These are phyloP conservation scores for Alethe diademata DNA, from an alignment of 2,113 vertebrate genomes.

Conservation along the genomic window DNA sequence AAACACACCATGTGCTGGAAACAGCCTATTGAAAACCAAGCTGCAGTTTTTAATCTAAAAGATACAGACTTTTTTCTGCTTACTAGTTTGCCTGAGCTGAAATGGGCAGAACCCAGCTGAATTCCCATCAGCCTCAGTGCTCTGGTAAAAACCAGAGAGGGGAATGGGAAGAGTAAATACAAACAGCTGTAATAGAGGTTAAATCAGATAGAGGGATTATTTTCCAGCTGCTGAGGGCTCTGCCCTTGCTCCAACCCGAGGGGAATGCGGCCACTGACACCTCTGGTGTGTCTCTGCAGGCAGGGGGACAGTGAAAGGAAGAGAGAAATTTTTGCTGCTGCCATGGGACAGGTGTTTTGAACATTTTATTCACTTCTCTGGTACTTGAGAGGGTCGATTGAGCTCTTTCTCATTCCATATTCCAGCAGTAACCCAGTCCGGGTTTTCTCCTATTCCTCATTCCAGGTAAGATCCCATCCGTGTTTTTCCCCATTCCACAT, in stretches of 20 bases:
- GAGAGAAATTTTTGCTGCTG: neutral
- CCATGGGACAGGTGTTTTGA: neutral
- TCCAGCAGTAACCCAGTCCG: neutral
- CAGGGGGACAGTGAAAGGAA: neutral
- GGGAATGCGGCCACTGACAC: accelerated
- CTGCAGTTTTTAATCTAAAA: neutral
- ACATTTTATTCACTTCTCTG: neutral
- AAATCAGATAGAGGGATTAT: neutral
- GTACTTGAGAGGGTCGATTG: neutral
- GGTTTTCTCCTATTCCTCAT: no score
- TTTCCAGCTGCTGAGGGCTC: neutral
- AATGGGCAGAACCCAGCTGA: neutral
- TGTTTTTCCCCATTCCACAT: accelerated
- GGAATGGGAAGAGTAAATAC: neutral
- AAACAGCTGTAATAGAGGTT: neutral
- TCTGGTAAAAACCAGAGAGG: neutral
- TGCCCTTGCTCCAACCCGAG: accelerated
- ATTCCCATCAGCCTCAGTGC: neutral
- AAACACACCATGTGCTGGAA: neutral
- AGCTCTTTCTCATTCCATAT: accelerated
- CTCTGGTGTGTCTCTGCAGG: neutral
- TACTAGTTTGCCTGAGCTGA: neutral
- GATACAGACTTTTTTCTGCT: neutral
- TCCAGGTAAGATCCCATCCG: accelerated
- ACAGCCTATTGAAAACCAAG: neutral